phyloP scores from a whole-genome alignment of 2,888 invertebrate genomes.

The Brachyptera putata region DNA sequence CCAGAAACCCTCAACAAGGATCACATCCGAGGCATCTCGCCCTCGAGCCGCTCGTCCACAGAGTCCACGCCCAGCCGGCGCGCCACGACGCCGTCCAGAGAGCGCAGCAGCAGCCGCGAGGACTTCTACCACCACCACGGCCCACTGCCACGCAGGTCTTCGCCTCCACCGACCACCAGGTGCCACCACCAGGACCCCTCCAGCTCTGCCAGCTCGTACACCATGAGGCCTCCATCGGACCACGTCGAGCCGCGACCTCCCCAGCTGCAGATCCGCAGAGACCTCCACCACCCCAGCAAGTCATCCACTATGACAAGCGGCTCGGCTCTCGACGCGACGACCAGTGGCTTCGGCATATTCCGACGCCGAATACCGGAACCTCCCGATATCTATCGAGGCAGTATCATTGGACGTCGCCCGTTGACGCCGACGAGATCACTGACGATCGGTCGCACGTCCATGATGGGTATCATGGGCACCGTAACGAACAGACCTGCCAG shows the following conservation, averaged over 20 bases:
- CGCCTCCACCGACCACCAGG: conserved; percentile 32
- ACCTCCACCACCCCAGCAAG: conserved; percentile 47
- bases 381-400: conserved; percentile 32
- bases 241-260: conserved; percentile 40
- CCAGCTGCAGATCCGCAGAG: conserved; percentile 71
- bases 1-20: conserved; percentile 51
- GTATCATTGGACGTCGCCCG: conserved; percentile 20
- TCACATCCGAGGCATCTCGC: conserved; percentile 17
- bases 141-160: conserved; percentile 18
- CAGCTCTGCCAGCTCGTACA: conserved; percentile 50
- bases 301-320: conserved; percentile 45
- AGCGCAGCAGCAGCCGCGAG: conserved; percentile 37
- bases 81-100: conserved; percentile 54
- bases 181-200: conserved; percentile 39
- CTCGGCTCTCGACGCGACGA: conserved; percentile 51
- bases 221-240: conserved; percentile 53
- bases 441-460: conserved; percentile 5
- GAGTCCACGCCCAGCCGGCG: conserved; percentile 58
- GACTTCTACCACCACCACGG: conserved; percentile 25
- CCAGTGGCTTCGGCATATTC: conserved; percentile 43
- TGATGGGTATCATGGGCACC: conserved; percentile 18
- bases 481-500: neutral
- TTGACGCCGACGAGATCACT: conserved; percentile 43
- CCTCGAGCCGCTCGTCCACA: conserved; percentile 37
- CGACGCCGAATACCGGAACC: conserved; percentile 35